These are phyloP conservation scores for Mellivora capensis DNA, from an alignment of 2,113 vertebrate species.

Conservation along the genomic window DNA sequence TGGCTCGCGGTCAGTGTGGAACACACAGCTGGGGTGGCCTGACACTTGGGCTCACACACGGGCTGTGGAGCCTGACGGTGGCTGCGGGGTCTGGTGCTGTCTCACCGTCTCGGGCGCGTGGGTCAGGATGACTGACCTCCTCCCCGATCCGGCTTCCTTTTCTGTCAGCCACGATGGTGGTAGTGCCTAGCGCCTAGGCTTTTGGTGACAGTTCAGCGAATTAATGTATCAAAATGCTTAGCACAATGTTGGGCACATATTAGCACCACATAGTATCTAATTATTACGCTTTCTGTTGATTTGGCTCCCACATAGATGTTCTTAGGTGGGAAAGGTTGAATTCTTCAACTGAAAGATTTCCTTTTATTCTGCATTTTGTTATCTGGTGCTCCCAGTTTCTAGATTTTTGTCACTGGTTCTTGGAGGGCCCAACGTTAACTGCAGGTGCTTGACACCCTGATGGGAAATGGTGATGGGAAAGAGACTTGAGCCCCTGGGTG, in stretches of 20 bases:
- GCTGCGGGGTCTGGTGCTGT: neutral
- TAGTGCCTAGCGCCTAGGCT: too few species aligned
- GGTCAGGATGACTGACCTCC: neutral
- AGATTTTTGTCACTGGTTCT: neutral
- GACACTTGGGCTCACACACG: accelerated
- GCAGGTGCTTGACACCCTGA: neutral
- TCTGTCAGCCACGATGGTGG: neutral
- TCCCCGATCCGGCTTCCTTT: neutral
- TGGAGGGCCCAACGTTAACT: neutral
- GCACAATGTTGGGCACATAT: neutral
- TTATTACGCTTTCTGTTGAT: neutral
- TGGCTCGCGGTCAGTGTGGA: neutral
- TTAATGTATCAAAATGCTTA: neutral
- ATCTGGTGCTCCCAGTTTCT: neutral
- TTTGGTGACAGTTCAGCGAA: neutral
- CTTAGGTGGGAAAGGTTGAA: neutral
- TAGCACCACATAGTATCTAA: neutral
- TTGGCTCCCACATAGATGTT: neutral
- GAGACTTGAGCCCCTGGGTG: neutral
- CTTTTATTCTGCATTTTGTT: neutral
- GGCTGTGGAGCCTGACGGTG: too few species aligned
- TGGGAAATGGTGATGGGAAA: neutral
- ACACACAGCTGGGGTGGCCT: neutral
- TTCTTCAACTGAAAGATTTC: neutral
- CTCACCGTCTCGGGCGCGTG: too few species aligned